Conservation (phyloP, 53 echinoderm and acorn worm species). For the Zoroaster sp. region DNA sequence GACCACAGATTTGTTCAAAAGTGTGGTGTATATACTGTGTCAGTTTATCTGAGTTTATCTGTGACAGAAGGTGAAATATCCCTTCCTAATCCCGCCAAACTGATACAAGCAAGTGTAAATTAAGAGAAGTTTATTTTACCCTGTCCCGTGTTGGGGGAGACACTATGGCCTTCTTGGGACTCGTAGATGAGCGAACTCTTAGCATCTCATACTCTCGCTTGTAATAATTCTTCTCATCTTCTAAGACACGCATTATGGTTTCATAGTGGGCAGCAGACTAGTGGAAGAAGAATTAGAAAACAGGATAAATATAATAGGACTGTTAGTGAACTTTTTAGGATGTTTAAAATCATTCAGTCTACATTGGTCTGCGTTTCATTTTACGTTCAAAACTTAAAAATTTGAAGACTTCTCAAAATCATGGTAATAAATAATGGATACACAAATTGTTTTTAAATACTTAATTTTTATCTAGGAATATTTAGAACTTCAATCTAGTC, state of each 20-base stretch:
- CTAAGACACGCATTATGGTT: constrained; percentile 83
- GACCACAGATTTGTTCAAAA: too few species aligned
- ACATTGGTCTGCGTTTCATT: too few species aligned
- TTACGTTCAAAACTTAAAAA: too few species aligned
- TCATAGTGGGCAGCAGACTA: constrained; percentile 87
- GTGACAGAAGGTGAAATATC: too few species aligned
- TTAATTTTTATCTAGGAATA: too few species aligned
- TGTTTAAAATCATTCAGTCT: too few species aligned
- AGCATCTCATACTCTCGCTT: constrained; percentile 93
- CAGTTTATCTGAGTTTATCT: too few species aligned
- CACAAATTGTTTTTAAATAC: background rate
- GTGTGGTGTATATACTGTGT: too few species aligned
- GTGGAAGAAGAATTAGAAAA: background rate
- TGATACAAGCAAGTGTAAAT: background rate
- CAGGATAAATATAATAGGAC: background rate
- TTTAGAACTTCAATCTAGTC: too few species aligned
- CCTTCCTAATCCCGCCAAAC: too few species aligned
- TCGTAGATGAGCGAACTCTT: constrained; percentile 52
- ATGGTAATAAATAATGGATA: background rate
- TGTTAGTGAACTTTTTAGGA: too few species aligned
- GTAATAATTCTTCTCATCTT: constrained; percentile 95
- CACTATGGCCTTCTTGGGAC: constrained; percentile 42
- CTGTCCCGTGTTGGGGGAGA: constrained; percentile 44
- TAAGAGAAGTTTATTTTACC: constrained; percentile 34
- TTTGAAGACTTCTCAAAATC: background rate